Evolutionary conservation across 2,113 vertebrate species (phyloP).

Genomic region (Xenopus laevis): DNA sequence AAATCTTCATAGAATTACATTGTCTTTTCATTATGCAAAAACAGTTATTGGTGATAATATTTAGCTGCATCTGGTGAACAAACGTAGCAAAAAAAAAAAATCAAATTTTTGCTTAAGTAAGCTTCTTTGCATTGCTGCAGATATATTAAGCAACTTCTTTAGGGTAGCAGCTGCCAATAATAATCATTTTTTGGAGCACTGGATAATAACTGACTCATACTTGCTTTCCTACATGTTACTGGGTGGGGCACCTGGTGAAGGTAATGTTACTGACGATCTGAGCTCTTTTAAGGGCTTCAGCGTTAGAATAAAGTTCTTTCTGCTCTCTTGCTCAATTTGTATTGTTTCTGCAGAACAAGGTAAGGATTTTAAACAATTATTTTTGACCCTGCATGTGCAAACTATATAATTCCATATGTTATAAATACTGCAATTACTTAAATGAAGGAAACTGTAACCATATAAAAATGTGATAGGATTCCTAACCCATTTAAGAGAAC

Average conservation of each 20-base stretch:
- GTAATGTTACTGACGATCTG: slow-evolving; percentile 26
- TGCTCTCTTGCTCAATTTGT: background rate
- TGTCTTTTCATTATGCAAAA: too few relatives aligned
- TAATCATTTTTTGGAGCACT: slow-evolving; percentile 20
- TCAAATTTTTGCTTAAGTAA: slow-evolving; percentile 16
- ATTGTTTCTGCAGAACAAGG: slow-evolving; percentile 3
- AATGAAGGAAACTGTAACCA: too few relatives aligned
- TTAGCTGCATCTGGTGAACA: too few relatives aligned
- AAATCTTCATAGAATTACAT: too few relatives aligned
- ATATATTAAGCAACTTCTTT: slow-evolving; percentile 3
- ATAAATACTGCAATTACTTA: too few relatives aligned
- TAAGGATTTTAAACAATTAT: background rate
- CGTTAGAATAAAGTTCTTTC: background rate
- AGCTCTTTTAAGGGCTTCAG: slow-evolving; percentile 24
- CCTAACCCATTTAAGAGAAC: too few relatives aligned
- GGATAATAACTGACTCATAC: slow-evolving; percentile 30
- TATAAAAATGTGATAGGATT: too few relatives aligned
- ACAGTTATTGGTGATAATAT: too few relatives aligned
- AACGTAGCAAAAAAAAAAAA: too few relatives aligned
- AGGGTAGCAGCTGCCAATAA: slow-evolving; percentile 18
- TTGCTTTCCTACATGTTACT: slow-evolving; percentile 19
- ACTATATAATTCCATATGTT: too few relatives aligned
- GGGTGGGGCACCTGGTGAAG: slow-evolving; percentile 22
- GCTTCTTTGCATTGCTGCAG: background rate
- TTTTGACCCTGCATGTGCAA: too few relatives aligned